phyloP scores from a whole-genome alignment of 2,113 vertebrate genomes.

The Sterrhoptilus dennistouni region DNA sequence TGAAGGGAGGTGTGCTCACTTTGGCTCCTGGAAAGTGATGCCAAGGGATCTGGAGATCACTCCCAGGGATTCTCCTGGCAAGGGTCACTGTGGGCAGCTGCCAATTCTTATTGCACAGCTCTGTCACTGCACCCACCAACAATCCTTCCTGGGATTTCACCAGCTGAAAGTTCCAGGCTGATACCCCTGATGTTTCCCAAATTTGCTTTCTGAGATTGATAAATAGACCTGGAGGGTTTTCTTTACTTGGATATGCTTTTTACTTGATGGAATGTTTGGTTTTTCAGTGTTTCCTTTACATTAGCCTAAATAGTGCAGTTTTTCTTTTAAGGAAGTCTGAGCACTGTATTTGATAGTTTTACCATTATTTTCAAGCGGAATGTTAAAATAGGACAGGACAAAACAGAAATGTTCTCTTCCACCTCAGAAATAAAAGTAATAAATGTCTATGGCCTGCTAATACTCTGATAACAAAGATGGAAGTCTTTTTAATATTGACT shows the following conservation, averaged over 20 bases:
- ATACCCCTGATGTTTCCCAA: neutral
- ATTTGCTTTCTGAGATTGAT: neutral
- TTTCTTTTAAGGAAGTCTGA: neutral
- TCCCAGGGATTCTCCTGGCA: neutral
- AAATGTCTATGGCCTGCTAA: neutral
- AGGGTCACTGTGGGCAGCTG: neutral
- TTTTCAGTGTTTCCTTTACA: neutral
- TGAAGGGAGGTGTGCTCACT: neutral
- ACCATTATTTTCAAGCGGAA: neutral
- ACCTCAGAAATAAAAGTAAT: conserved; percentile 19
- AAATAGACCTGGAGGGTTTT: neutral
- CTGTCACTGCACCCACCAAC: neutral
- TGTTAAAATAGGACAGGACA: neutral
- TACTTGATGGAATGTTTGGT: neutral
- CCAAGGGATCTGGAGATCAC: neutral
- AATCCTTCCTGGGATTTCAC: neutral
- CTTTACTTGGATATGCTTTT: neutral
- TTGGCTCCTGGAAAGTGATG: neutral
- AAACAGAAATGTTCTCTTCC: neutral
- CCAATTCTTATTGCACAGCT: neutral
- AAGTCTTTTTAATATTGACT: conserved; percentile 34
- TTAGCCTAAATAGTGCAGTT: neutral
- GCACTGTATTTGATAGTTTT: neutral
- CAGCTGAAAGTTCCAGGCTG: neutral
- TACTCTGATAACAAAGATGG: conserved; percentile 13